These are phyloP conservation scores for Delia radicum DNA, from an alignment of 1,140 invertebrate genomes.

Conservation along the genomic window DNA sequence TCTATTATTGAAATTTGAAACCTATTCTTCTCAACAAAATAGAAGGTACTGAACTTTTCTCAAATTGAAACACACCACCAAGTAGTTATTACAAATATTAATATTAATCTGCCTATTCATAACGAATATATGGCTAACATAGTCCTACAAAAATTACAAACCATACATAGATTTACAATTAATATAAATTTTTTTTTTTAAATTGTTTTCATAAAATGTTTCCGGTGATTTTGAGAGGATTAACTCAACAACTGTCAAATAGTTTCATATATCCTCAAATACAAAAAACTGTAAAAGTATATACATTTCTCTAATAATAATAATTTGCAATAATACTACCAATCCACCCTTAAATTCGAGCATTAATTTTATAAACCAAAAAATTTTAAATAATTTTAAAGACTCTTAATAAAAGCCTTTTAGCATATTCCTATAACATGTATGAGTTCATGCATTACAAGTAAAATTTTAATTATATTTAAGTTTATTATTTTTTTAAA, in stretches of 20 bases:
- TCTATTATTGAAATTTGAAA: slow-evolving; percentile 4
- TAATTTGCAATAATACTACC: too few species aligned
- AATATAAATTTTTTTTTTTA: too few species aligned
- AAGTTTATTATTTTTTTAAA: too few species aligned
- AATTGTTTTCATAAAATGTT: not conserved
- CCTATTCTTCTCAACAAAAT: not conserved
- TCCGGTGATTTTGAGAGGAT: not conserved
- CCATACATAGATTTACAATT: too few species aligned
- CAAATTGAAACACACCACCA: not conserved
- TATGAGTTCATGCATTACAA: too few species aligned
- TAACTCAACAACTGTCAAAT: slow-evolving; percentile 6
- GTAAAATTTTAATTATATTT: too few species aligned
- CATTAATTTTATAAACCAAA: too few species aligned
- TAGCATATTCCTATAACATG: not conserved
- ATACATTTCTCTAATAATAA: too few species aligned
- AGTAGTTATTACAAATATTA: not conserved
- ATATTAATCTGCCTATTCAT: not conserved
- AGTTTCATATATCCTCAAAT: too few species aligned
- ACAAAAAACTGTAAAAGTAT: not conserved
- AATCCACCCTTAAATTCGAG: too few species aligned
- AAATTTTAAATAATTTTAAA: too few species aligned
- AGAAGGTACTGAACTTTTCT: not conserved
- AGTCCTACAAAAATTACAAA: not conserved
- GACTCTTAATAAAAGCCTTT: not conserved
- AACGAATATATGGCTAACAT: not conserved